A percentile compares a stretch with the other conserved stretches of the same genome.
phyloP scores from a whole-genome alignment of 2,888 invertebrate genomes.

The Argyra leucocephala region DNA sequence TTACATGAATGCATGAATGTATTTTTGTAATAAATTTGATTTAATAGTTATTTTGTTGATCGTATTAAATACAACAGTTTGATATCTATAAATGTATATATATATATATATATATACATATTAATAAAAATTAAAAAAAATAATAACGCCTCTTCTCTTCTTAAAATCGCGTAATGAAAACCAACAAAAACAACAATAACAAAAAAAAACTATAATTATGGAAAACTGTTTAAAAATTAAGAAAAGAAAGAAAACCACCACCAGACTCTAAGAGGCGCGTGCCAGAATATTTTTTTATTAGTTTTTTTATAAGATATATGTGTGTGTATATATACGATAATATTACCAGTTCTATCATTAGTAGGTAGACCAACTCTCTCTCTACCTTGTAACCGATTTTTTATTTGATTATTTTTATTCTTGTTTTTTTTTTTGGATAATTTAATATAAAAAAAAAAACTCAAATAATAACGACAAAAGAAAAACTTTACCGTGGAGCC shows the following conservation, averaged over 20 bases:
- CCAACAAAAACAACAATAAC: background rate
- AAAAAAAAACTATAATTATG: too few relatives aligned
- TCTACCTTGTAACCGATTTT: constrained; percentile 6
- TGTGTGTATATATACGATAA: background rate
- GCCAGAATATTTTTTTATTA: background rate
- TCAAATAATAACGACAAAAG: background rate
- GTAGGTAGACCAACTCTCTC: constrained; percentile 6
- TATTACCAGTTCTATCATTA: background rate
- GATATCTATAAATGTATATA: too few relatives aligned
- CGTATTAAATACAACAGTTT: too few relatives aligned
- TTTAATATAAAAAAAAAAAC: background rate
- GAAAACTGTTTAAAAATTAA: too few relatives aligned
- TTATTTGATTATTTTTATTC: too few relatives aligned
- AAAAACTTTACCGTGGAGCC: background rate
- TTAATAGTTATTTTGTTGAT: too few relatives aligned
- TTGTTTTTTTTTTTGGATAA: background rate
- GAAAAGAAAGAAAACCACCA: background rate
- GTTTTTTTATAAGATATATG: background rate
- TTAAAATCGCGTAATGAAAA: background rate
- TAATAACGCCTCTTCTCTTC: background rate
- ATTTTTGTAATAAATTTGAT: too few relatives aligned
- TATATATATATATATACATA: too few relatives aligned
- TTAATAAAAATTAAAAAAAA: background rate
- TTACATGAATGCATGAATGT: too few relatives aligned
- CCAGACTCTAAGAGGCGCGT: constrained; percentile 6